A percentile compares a stretch with the other conserved stretches of the same genome.
Evolutionary conservation across 2,113 vertebrate genomes (phyloP).

Genomic region (Chloebia gouldiae): DNA sequence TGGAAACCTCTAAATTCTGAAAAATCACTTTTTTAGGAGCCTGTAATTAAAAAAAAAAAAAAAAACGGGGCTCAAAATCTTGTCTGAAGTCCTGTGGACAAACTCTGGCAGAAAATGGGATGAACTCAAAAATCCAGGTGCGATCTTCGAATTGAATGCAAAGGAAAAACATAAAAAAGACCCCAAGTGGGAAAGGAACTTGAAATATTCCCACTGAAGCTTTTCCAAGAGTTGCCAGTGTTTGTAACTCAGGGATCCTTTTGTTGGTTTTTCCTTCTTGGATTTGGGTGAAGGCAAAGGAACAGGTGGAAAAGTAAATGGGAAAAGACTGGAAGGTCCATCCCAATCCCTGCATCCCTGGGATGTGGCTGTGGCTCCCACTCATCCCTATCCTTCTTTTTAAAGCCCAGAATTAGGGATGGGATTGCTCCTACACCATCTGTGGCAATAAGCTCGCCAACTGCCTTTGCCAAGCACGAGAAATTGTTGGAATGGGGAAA

Average conservation of each 20-base stretch:
- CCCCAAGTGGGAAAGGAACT: not conserved
- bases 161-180: not conserved
- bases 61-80: not conserved
- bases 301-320: not conserved
- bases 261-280: too few species aligned
- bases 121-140: not conserved
- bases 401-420: not conserved
- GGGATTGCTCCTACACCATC: not conserved
- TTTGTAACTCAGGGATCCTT: not conserved
- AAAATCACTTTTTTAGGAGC: not conserved
- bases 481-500: not conserved
- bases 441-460: not conserved
- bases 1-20: not conserved
- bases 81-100: not conserved
- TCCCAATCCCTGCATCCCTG: not conserved
- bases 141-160: not conserved
- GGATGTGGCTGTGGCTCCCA: accelerated
- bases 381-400: not conserved
- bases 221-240: not conserved
- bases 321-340: not conserved
- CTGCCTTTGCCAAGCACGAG: not conserved
- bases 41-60: not conserved
- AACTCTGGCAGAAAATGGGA: not conserved
- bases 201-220: not conserved
- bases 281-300: not conserved